A percentile compares a stretch with the other conserved stretches of the same genome.
These are phyloP conservation scores for Phyllostomus hastatus DNA, from an alignment of 2,113 vertebrate species.

Conservation along the genomic window DNA sequence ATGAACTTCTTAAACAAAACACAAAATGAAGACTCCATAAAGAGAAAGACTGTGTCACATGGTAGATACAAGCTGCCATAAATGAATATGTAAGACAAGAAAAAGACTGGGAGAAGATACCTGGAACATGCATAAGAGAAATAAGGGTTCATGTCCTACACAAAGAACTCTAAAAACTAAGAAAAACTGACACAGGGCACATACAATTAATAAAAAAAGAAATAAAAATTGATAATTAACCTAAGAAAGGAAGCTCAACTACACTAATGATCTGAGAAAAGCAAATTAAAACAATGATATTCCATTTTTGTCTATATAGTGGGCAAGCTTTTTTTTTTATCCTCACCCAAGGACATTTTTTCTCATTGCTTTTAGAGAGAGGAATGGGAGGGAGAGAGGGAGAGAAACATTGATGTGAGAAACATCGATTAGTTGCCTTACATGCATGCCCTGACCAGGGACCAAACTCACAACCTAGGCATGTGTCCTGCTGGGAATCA, in stretches of 20 bases:
- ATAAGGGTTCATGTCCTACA: not conserved
- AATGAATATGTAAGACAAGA: not conserved
- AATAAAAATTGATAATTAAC: not conserved
- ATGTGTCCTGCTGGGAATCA: too few relatives aligned
- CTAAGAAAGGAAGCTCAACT: not conserved
- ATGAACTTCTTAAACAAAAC: not conserved
- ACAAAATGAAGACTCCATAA: slow-evolving; percentile 17
- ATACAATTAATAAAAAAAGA: not conserved
- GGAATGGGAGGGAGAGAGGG: too few relatives aligned
- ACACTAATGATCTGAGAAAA: not conserved
- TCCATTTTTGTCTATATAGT: not conserved
- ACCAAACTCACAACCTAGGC: too few relatives aligned
- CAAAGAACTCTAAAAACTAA: not conserved
- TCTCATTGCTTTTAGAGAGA: too few relatives aligned
- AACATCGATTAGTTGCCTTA: too few relatives aligned
- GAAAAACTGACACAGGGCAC: not conserved
- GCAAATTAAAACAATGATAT: not conserved
- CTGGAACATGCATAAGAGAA: not conserved
- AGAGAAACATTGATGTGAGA: too few relatives aligned
- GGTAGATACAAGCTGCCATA: not conserved
- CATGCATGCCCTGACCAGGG: too few relatives aligned
- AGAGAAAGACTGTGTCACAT: not conserved
- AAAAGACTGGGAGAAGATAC: not conserved
- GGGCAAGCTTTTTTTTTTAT: not conserved
- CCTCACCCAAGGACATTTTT: too few relatives aligned